These are phyloP conservation scores for Eunapius fragilis DNA, from an alignment of 37 sponge, comb jelly and placozoan genomes.

Conservation along the genomic window DNA sequence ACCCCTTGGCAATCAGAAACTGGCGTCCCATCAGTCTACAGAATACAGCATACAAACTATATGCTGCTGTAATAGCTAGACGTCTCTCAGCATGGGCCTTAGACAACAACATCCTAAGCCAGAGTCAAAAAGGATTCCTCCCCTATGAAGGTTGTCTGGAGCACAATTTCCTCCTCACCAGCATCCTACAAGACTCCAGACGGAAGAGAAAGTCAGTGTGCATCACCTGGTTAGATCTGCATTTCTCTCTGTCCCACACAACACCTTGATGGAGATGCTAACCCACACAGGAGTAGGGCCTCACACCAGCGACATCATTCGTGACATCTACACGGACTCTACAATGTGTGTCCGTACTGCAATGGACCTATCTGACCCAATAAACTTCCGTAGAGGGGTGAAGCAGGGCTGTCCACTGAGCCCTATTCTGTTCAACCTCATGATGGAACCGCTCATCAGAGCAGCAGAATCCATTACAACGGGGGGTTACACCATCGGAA, in stretches of 20 bases:
- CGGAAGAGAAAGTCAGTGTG: background rate
- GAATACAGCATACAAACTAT: conserved; percentile 47
- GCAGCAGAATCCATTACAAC: background rate
- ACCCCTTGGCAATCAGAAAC: background rate
- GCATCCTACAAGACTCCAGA: background rate
- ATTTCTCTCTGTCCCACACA: background rate
- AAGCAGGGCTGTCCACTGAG: conserved; percentile 21
- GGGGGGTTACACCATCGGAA: no score
- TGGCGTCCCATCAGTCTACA: conserved; percentile 70
- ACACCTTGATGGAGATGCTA: background rate
- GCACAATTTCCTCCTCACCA: conserved; percentile 5
- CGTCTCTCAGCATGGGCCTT: background rate
- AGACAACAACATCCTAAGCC: background rate
- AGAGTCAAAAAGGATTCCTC: conserved; percentile 4
- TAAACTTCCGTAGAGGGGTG: background rate
- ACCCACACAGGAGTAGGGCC: background rate
- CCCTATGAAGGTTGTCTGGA: conserved; percentile 11
- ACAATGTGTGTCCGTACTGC: background rate
- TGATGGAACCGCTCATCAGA: background rate
- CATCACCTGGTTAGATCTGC: conserved; percentile 9
- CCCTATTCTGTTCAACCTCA: conserved; percentile 5
- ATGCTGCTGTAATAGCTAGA: conserved; percentile 40
- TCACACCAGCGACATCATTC: background rate
- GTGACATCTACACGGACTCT: conserved; percentile 7
- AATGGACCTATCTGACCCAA: background rate